Evolutionary conservation across 2,888 invertebrate genomes (phyloP).

Genomic region (Drosophila rellima): DNA sequence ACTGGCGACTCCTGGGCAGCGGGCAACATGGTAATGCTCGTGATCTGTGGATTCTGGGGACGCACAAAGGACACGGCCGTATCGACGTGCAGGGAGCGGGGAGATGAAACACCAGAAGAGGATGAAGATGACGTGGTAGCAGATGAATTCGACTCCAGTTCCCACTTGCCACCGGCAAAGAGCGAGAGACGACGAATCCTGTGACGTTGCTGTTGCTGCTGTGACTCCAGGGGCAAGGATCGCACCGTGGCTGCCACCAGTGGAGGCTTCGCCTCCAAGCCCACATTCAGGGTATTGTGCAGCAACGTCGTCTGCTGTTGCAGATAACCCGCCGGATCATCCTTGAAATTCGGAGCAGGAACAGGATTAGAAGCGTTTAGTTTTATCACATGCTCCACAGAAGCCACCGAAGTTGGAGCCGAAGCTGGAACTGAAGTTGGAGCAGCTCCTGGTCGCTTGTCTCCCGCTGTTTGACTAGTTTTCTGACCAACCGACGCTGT

Average conservation of each 20-base stretch:
- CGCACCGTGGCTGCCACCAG: conserved; percentile 33
- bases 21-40: conserved; percentile 84
- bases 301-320: conserved; percentile 95
- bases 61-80: conserved; percentile 61
- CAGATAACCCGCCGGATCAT: conserved; percentile 95
- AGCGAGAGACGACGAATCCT: conserved; percentile 72
- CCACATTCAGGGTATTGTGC: conserved; percentile 91
- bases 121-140: neutral
- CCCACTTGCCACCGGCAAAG: conserved; percentile 61
- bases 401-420: conserved; percentile 26
- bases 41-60: conserved; percentile 62
- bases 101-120: neutral
- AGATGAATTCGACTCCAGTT: conserved; percentile 28
- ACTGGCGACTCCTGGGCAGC: conserved; percentile 85
- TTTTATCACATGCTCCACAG: conserved; percentile 67
- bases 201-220: conserved; percentile 74
- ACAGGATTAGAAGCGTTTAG: conserved; percentile 19
- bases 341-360: conserved; percentile 87
- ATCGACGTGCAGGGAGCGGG: conserved; percentile 61
- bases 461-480: conserved; percentile 59
- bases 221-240: conserved; percentile 58
- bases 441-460: conserved; percentile 20
- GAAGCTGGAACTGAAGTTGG: conserved; percentile 23
- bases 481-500: conserved; percentile 37
- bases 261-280: conserved; percentile 87